A percentile compares a stretch with the other conserved stretches of the same genome.
Conservation (phyloP, 1,140 invertebrate genomes). For the Trinorchestia longiramus region DNA sequence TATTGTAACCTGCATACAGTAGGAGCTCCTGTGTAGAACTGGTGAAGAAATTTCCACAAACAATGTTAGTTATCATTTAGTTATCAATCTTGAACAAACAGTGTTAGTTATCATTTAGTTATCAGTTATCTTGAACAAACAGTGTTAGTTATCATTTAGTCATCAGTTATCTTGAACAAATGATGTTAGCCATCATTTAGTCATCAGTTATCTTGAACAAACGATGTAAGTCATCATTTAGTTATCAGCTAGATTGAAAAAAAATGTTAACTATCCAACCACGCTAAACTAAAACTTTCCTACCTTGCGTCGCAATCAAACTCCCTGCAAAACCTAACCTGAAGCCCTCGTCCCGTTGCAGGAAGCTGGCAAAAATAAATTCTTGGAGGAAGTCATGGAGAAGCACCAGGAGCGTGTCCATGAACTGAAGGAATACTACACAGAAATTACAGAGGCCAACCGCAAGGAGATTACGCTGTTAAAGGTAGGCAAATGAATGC, state of each 20-base stretch:
- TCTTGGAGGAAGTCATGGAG: slow-evolving; percentile 3
- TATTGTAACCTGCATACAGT: too few species aligned
- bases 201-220: too few species aligned
- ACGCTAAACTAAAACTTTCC: background rate
- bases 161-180: too few species aligned
- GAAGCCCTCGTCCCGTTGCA: background rate
- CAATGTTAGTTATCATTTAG: too few species aligned
- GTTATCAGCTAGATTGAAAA: background rate
- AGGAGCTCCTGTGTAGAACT: too few species aligned
- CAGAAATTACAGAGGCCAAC: background rate
- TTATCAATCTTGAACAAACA: too few species aligned
- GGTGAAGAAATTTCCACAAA: too few species aligned
- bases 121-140: too few species aligned
- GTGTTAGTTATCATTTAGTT: too few species aligned
- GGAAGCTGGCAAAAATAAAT: slow-evolving; percentile 31
- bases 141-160: too few species aligned
- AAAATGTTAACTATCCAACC: background rate
- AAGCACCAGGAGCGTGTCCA: background rate
- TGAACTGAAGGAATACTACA: slow-evolving; percentile 19
- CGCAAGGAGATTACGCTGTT: background rate
- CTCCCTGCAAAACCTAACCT: background rate
- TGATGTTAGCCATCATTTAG: too few species aligned
- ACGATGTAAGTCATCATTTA: too few species aligned
- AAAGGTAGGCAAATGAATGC: background rate
- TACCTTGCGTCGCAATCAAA: background rate